Evolutionary conservation across 2,888 invertebrate genomes (phyloP), one percentile per base, ranked within the genome.

Genomic region (Luperina nickerlii): DNA sequence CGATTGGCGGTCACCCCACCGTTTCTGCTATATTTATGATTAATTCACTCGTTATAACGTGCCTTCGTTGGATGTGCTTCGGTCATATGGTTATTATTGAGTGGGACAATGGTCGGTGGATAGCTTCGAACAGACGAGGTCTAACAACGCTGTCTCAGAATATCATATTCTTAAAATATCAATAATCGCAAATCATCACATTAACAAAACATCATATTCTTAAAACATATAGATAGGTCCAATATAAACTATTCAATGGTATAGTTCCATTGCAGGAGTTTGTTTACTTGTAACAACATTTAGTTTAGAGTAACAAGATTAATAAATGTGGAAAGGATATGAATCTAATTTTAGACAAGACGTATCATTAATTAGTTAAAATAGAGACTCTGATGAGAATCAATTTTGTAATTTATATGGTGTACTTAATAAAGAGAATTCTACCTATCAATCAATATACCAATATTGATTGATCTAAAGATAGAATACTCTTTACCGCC

Each of bases 1-100:
- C 7, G 48, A 72, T 71, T 68, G 27, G 65, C 68, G 74, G 74
- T 79, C 57, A 69, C 57, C 42, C 66, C 24, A 27, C 27, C 13
- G 32, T 38, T 78, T 63, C 11, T 57, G 18, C 70, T 87, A 63
- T 83, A 83, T 83, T 73, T 87, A 78, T 70, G 66, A 84, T 63
- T 73, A 38, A 76, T 73, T 87, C 69, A 71, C 27, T 73, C n/a
- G 75, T 67, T 87, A 69, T 66, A 73, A 78, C 20, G 7, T 27
- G 2, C 32, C 8, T 42, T 67, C 20, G 45, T 66, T 51, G 7
- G 3, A 69, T 42, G 20, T 48, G 27, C 74, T 76, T 20, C 27
- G 57, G 51, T 73, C 69, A 62, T 66, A 72, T 74, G 54, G 51
- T 57, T 51, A n/a, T 54, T 48, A 67, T n/a, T 27, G 54, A 54